Conservation (phyloP, 2,888 invertebrate genomes). For the Drosophila subsilvestris region DNA sequence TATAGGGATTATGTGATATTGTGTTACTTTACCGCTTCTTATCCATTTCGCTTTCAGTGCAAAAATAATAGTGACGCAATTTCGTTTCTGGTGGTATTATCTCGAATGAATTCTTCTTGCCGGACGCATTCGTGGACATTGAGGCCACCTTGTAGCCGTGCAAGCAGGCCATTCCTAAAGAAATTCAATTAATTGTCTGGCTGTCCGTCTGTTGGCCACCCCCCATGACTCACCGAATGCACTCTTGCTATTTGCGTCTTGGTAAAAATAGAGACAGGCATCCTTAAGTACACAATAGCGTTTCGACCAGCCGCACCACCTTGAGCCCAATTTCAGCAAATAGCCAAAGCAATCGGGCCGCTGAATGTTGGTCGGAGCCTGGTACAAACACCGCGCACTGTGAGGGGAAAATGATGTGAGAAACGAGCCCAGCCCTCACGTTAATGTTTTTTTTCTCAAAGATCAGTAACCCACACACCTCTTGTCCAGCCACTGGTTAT, state of each 20-base stretch:
- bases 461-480: constrained; percentile 73
- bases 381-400: constrained; percentile 91
- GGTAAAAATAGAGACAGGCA: constrained; percentile 97
- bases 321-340: constrained; percentile 92
- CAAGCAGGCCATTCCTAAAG: constrained; percentile 93
- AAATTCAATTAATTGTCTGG: constrained; percentile 60
- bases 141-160: constrained; percentile 94
- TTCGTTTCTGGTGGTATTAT: constrained; percentile 94
- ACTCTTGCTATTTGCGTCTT: constrained; percentile 92
- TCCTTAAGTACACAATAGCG: constrained; percentile 97
- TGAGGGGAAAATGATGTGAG: constrained; percentile 37
- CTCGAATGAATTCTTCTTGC: constrained; percentile 96
- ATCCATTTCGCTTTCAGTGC: constrained; percentile 97
- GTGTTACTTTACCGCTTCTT: constrained; percentile 91
- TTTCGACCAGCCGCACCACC: constrained; percentile 95
- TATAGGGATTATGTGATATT: not conserved
- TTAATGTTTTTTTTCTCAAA: constrained; percentile 22
- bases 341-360: constrained; percentile 97
- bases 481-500: constrained; percentile 88
- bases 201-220: constrained; percentile 12
- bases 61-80: constrained; percentile 95
- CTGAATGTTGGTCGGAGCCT: constrained; percentile 91
- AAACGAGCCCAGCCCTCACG: constrained; percentile 1
- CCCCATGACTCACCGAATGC: constrained; percentile 88
- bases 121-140: constrained; percentile 91